Evolutionary conservation across 2,888 invertebrate species (phyloP).

Genomic region (Stictocephala bisonia): DNA sequence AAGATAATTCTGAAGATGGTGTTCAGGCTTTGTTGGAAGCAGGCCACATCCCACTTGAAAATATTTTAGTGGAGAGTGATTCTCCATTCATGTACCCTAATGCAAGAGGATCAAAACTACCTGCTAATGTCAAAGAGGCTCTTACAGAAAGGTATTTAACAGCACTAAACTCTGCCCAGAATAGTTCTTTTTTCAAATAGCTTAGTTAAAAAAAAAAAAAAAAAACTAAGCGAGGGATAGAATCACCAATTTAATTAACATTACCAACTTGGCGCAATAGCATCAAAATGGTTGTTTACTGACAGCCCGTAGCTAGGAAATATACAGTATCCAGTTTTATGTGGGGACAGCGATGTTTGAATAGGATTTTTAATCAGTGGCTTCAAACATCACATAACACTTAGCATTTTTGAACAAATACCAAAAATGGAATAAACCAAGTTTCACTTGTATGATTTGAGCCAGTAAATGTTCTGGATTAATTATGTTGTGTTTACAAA

Average conservation of each 20-base stretch:
- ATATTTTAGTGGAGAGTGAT: slow-evolving; percentile 90
- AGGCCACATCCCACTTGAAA: slow-evolving; percentile 83
- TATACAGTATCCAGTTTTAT: slow-evolving; percentile 29
- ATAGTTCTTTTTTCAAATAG: too few relatives aligned
- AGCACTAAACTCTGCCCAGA: too few relatives aligned
- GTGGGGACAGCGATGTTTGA: slow-evolving; percentile 24
- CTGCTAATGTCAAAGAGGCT: slow-evolving; percentile 86
- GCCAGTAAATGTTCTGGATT: slow-evolving; percentile 28
- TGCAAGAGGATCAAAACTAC: slow-evolving; percentile 91
- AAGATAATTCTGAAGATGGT: slow-evolving; percentile 93
- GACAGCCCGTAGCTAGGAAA: too few relatives aligned
- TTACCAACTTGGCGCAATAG: too few relatives aligned
- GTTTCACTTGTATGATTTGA: slow-evolving; percentile 29
- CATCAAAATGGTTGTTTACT: too few relatives aligned
- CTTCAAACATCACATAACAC: slow-evolving; percentile 1
- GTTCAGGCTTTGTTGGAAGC: slow-evolving; percentile 85
- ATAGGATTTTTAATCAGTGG: slow-evolving; percentile 32
- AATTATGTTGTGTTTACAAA: slow-evolving; percentile 25
- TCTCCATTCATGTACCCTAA: slow-evolving; percentile 98
- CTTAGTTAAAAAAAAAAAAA: too few relatives aligned
- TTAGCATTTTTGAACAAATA: slow-evolving; percentile 41
- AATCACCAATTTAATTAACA: too few relatives aligned
- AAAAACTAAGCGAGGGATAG: too few relatives aligned
- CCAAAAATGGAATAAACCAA: slow-evolving; percentile 33
- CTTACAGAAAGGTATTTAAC: slow-evolving; percentile 87